These are phyloP conservation scores for Oriolus oriolus DNA, from an alignment of 2,113 vertebrate species.

Conservation along the genomic window DNA sequence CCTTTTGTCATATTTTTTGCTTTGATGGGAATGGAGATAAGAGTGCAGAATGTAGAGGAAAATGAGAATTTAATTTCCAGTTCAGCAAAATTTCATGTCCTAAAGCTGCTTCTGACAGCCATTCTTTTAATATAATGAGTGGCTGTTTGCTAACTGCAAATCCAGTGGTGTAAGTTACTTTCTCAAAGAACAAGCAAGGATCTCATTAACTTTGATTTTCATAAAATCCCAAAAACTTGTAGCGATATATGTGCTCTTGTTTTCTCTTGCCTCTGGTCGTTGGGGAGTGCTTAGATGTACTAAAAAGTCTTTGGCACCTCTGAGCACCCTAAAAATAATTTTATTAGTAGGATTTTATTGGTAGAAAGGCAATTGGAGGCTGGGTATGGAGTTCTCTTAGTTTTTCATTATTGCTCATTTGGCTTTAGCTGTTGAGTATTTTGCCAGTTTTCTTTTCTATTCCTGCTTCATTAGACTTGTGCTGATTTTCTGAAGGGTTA, in stretches of 20 bases:
- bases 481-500: background rate
- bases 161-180: background rate
- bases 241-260: background rate
- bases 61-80: background rate
- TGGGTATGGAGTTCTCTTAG: background rate
- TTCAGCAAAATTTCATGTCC: background rate
- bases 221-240: background rate
- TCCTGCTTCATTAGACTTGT: background rate
- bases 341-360: background rate
- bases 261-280: background rate
- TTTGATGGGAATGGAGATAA: background rate
- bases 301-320: background rate
- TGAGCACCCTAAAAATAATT: background rate
- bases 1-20: background rate
- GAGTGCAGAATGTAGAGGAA: background rate
- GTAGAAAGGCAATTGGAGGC: background rate
- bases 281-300: background rate
- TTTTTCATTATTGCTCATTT: background rate
- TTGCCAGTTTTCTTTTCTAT: background rate
- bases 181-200: background rate
- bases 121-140: background rate
- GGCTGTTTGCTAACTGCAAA: background rate
- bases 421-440: background rate
- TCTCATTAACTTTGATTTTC: background rate
- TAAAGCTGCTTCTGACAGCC: background rate